phyloP scores from a whole-genome alignment of 1,140 invertebrate genomes.

The Zaprionus capensis region DNA sequence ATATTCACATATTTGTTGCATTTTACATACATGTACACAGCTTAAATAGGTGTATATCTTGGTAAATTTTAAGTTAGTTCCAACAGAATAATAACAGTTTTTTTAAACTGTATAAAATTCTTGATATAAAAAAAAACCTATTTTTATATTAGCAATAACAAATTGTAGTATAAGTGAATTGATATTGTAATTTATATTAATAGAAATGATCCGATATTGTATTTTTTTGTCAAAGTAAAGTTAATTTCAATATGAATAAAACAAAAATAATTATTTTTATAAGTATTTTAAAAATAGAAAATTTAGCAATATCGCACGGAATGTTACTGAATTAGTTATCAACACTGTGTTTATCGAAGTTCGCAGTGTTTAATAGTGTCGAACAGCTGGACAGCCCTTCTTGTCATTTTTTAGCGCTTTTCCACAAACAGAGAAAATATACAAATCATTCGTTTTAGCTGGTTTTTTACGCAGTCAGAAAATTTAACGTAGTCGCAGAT shows the following conservation, averaged over 20 bases:
- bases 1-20: background rate
- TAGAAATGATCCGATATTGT: background rate
- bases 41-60: background rate
- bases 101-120: too few relatives aligned
- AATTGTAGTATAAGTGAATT: too few relatives aligned
- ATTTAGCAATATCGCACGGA: background rate
- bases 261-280: background rate
- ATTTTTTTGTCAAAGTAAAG: background rate
- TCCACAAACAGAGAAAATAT: slow-evolving; percentile 40
- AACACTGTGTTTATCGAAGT: background rate
- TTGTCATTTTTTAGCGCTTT: slow-evolving; percentile 42
- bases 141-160: too few relatives aligned
- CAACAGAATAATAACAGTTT: background rate
- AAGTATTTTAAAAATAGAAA: background rate
- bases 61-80: background rate
- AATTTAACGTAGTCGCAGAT: slow-evolving; percentile 37
- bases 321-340: background rate
- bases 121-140: too few relatives aligned
- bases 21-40: too few relatives aligned
- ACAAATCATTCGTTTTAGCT: slow-evolving; percentile 52
- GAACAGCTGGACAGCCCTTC: slow-evolving; percentile 33
- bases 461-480: slow-evolving; percentile 49
- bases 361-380: slow-evolving; percentile 24
- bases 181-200: background rate
- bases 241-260: background rate